phyloP scores from a whole-genome alignment of 1,140 invertebrate genomes.

The Sitophilus oryzae region DNA sequence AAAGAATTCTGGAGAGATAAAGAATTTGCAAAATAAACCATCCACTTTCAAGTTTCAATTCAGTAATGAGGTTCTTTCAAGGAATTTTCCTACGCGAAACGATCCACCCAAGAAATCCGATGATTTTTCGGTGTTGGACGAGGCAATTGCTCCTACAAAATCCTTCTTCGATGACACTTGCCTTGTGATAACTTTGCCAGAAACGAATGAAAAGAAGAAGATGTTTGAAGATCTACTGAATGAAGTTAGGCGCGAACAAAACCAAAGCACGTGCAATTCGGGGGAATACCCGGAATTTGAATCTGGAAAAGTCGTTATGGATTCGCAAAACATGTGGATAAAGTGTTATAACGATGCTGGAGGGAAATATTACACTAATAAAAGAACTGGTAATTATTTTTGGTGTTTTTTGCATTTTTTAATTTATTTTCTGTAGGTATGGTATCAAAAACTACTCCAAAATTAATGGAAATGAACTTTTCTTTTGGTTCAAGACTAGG shows the following conservation, averaged over 20 bases:
- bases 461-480: conserved; percentile 24
- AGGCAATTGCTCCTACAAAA: too few relatives aligned
- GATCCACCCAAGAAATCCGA: too few relatives aligned
- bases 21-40: too few relatives aligned
- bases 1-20: too few relatives aligned
- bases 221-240: conserved; percentile 8
- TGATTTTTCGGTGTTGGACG: too few relatives aligned
- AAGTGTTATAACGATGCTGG: conserved; percentile 20
- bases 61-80: too few relatives aligned
- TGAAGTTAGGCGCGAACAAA: background rate
- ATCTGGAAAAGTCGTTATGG: conserved; percentile 8
- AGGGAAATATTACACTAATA: conserved; percentile 28
- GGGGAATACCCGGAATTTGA: background rate
- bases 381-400: conserved; percentile 27
- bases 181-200: background rate
- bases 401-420: background rate
- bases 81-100: too few relatives aligned
- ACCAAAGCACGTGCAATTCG: background rate
- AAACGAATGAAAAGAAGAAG: conserved; percentile 1
- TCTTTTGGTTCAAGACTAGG: conserved; percentile 34
- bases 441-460: conserved; percentile 24
- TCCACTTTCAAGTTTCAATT: too few relatives aligned
- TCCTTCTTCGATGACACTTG: too few relatives aligned
- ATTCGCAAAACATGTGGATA: conserved; percentile 26
- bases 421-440: conserved; percentile 22